phyloP scores from a whole-genome alignment of 1,140 invertebrate genomes.

The Arctopsyche grandis region DNA sequence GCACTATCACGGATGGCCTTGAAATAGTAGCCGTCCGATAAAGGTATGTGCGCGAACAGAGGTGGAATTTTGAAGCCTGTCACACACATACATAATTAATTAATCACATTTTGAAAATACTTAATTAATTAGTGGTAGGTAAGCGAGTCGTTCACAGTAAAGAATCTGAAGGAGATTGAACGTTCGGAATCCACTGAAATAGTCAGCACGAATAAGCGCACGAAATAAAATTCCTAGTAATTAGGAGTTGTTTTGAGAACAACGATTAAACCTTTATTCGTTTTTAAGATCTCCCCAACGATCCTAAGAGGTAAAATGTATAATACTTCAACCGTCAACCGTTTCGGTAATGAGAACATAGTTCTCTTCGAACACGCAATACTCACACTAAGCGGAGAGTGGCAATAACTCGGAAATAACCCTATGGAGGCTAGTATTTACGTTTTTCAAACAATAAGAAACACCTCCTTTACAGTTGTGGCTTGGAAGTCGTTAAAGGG shows the following conservation, averaged over 20 bases:
- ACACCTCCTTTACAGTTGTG: neutral
- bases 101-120: too few species aligned
- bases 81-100: too few species aligned
- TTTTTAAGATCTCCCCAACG: constrained; percentile 13
- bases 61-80: too few species aligned
- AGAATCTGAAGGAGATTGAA: too few species aligned
- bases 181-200: too few species aligned
- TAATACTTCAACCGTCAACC: neutral
- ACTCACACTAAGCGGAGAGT: constrained; percentile 17
- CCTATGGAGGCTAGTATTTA: constrained; percentile 7
- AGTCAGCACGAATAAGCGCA: too few species aligned
- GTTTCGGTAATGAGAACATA: constrained; percentile 13
- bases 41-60: too few species aligned
- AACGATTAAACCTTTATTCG: constrained; percentile 12
- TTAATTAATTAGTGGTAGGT: too few species aligned
- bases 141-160: too few species aligned
- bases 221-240: neutral
- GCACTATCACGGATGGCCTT: too few species aligned
- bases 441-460: constrained; percentile 17
- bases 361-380: constrained; percentile 7
- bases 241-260: neutral
- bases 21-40: too few species aligned
- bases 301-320: neutral
- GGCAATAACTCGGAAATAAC: constrained; percentile 18
- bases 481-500: constrained; percentile 13